Percentiles rank a stretch among this genome's conserved stretches.
These are phyloP conservation scores for Podilymbus podiceps DNA, from an alignment of 2,113 vertebrate genomes.

Conservation along the genomic window DNA sequence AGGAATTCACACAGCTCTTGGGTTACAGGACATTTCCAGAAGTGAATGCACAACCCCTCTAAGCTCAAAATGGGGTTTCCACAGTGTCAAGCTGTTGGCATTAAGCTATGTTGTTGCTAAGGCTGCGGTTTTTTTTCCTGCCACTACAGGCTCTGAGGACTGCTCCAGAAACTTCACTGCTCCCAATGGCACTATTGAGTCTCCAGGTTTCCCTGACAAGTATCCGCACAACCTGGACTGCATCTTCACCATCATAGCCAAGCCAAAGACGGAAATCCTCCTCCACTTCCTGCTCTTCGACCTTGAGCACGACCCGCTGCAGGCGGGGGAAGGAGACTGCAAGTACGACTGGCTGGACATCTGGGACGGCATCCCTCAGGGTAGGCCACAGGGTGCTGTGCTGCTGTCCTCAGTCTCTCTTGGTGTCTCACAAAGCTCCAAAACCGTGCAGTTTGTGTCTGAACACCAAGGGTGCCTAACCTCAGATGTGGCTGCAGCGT, in stretches of 20 bases:
- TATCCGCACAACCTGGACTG: constrained; percentile 98
- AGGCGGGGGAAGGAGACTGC: constrained; percentile 91
- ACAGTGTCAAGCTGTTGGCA: not conserved
- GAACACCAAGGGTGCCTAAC: not conserved
- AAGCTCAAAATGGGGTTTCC: constrained; percentile 11
- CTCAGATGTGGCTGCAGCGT: not conserved
- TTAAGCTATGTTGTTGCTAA: not conserved
- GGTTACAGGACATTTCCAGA: not conserved
- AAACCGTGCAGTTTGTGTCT: not conserved
- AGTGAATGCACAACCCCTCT: not conserved
- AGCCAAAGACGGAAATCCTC: constrained; percentile 92
- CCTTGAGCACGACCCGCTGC: constrained; percentile 94
- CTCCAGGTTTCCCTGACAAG: constrained; percentile 95
- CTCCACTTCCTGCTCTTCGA: constrained; percentile 94
- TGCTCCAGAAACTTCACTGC: constrained; percentile 96
- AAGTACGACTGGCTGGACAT: constrained; percentile 98
- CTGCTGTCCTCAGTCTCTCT: not conserved
- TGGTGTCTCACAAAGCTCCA: not conserved
- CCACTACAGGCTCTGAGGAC: constrained; percentile 89
- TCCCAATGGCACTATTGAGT: constrained; percentile 89
- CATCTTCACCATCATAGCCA: constrained; percentile 92
- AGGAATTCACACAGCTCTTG: not conserved
- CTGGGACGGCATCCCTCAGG: constrained; percentile 96
- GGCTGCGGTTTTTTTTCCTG: not conserved
- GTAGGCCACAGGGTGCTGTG: constrained; percentile 68